Percentiles rank a stretch among this genome's conserved stretches.
Evolutionary conservation across 2,797 vertebrate species (phyloP).

Genomic region (Thalassophryne amazonica): DNA sequence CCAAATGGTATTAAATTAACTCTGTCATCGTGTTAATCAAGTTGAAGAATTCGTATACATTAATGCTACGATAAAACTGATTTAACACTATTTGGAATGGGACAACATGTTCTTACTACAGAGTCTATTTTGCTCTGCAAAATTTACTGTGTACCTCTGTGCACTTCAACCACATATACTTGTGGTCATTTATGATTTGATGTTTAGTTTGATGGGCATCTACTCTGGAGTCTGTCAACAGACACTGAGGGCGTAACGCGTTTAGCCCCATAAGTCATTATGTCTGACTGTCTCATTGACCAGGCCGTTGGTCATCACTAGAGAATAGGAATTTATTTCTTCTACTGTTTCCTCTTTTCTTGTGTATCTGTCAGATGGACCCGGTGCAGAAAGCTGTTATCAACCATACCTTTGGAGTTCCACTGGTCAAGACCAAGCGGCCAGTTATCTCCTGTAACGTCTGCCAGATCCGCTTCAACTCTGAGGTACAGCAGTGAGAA

Average conservation of each 20-base stretch:
- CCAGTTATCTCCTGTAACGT: constrained; percentile 92
- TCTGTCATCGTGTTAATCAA: too few relatives aligned
- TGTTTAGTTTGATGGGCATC: not conserved
- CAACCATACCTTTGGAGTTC: constrained; percentile 89
- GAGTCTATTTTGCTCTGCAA: too few relatives aligned
- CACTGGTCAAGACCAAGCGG: constrained; percentile 86
- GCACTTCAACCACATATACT: not conserved
- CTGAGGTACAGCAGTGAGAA: constrained; percentile 76
- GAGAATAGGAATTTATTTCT: constrained; percentile 8
- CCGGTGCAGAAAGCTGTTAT: constrained; percentile 91
- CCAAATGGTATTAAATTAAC: too few relatives aligned
- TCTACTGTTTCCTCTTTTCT: not conserved
- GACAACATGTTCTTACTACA: too few relatives aligned
- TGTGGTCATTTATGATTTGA: not conserved
- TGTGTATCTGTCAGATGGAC: constrained; percentile 82
- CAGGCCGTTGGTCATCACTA: not conserved
- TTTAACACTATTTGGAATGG: too few relatives aligned
- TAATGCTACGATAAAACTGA: too few relatives aligned
- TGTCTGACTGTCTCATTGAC: constrained; percentile 5
- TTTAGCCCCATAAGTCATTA: not conserved
- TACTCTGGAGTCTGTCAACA: not conserved
- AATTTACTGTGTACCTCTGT: too few relatives aligned
- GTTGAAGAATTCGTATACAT: too few relatives aligned
- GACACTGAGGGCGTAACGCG: not conserved
- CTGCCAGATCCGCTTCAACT: constrained; percentile 96